Evolutionary conservation across 1,140 invertebrate species (phyloP).

Genomic region (Colletes latitarsis): DNA sequence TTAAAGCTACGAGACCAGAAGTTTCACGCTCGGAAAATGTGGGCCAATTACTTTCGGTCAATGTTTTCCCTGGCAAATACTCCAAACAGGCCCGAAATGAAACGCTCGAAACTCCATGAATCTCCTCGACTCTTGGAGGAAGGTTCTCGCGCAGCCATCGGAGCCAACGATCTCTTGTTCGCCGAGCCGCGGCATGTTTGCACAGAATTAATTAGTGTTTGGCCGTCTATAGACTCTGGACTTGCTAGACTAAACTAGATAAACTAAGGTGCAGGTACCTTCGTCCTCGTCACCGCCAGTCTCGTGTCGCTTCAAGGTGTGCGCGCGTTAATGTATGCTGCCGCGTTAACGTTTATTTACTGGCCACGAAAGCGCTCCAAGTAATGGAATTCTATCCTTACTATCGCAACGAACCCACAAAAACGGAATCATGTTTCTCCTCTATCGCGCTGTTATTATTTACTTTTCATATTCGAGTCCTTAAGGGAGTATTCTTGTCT

Average conservation of each 20-base stretch:
- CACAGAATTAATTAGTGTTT: constrained; percentile 77
- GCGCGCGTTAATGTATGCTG: neutral
- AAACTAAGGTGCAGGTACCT: constrained; percentile 48
- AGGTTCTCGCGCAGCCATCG: constrained; percentile 36
- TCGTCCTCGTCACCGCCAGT: constrained; percentile 7
- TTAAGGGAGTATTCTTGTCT: too few species aligned
- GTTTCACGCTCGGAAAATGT: constrained; percentile 33
- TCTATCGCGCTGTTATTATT: neutral
- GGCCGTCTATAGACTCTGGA: constrained; percentile 70
- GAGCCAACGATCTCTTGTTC: constrained; percentile 36
- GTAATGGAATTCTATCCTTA: neutral
- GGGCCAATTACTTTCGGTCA: constrained; percentile 48
- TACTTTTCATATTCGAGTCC: too few species aligned
- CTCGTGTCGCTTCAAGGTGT: neutral
- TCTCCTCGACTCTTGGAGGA: constrained; percentile 19
- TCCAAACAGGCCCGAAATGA: constrained; percentile 43
- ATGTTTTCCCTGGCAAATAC: constrained; percentile 40
- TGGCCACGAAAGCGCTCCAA: neutral
- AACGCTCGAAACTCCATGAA: constrained; percentile 30
- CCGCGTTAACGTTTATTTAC: neutral
- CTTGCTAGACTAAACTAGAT: constrained; percentile 73
- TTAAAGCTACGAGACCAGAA: constrained; percentile 11
- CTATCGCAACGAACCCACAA: too few species aligned
- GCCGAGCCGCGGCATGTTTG: constrained; percentile 67
- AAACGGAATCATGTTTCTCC: neutral